phyloP scores from a whole-genome alignment of 2,888 invertebrate genomes.

The Melanophora roralis region DNA sequence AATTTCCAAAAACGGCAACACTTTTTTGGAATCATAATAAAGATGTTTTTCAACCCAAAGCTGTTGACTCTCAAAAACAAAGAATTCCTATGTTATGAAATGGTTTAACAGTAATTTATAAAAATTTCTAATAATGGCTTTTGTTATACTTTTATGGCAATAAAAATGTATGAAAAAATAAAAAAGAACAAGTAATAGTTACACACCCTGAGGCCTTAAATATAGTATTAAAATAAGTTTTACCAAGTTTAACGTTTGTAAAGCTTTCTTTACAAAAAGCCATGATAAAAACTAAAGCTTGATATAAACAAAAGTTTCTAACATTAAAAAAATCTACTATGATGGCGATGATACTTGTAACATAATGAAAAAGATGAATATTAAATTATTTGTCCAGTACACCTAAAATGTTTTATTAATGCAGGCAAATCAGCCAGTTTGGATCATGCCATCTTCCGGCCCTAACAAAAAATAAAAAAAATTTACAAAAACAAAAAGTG shows the following conservation, averaged over 20 bases:
- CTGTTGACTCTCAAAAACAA: not conserved
- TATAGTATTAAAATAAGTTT: conserved; percentile 10
- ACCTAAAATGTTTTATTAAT: conserved; percentile 38
- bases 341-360: not conserved
- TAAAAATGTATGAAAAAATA: not conserved
- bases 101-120: not conserved
- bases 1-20: too few relatives aligned
- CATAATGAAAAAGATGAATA: conserved; percentile 25
- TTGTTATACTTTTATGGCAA: conserved; percentile 1
- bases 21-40: conserved; percentile 2
- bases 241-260: not conserved
- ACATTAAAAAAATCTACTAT: not conserved
- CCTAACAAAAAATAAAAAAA: not conserved
- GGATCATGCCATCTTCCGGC: not conserved
- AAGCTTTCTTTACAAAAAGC: not conserved
- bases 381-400: conserved; percentile 43
- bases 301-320: not conserved
- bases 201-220: conserved; percentile 16
- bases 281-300: not conserved
- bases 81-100: not conserved
- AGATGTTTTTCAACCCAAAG: conserved; percentile 16
- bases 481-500: not conserved
- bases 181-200: not conserved
- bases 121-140: conserved; percentile 3
- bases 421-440: conserved; percentile 32